phyloP scores from a whole-genome alignment of 2,888 invertebrate species.

The Agrochola lychnidis region DNA sequence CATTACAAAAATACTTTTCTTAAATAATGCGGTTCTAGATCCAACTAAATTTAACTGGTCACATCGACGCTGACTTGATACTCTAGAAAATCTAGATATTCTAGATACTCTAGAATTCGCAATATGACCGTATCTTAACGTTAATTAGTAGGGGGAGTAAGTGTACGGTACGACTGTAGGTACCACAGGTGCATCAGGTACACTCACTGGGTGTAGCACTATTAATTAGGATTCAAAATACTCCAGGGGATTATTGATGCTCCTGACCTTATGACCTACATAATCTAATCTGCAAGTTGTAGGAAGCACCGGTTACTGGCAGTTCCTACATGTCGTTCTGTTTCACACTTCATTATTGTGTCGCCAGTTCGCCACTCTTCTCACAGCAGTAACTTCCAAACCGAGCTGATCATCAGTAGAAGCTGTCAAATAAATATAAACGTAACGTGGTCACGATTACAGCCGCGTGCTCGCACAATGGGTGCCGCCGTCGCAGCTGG shows the following conservation, averaged over 20 bases:
- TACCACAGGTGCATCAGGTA: background rate
- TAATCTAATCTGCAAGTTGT: background rate
- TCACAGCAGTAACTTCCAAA: background rate
- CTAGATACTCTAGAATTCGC: too few relatives aligned
- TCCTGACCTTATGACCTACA: background rate
- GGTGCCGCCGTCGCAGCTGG: background rate
- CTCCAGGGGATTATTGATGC: background rate
- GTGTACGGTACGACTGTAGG: too few relatives aligned
- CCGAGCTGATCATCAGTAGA: background rate
- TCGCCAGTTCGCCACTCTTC: background rate
- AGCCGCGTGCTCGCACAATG: background rate
- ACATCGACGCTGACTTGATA: too few relatives aligned
- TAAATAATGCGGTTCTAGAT: too few relatives aligned
- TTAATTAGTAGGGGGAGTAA: too few relatives aligned
- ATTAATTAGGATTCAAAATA: background rate
- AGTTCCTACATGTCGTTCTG: too few relatives aligned
- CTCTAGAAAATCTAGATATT: too few relatives aligned
- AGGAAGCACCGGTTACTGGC: background rate
- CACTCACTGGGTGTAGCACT: background rate
- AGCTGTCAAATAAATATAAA: background rate
- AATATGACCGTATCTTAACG: too few relatives aligned
- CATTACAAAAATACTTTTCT: too few relatives aligned
- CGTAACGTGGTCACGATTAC: background rate
- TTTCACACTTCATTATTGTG: background rate
- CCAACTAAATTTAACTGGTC: too few relatives aligned